Conservation (phyloP, 2,888 invertebrate species). For the Emesis furor region DNA sequence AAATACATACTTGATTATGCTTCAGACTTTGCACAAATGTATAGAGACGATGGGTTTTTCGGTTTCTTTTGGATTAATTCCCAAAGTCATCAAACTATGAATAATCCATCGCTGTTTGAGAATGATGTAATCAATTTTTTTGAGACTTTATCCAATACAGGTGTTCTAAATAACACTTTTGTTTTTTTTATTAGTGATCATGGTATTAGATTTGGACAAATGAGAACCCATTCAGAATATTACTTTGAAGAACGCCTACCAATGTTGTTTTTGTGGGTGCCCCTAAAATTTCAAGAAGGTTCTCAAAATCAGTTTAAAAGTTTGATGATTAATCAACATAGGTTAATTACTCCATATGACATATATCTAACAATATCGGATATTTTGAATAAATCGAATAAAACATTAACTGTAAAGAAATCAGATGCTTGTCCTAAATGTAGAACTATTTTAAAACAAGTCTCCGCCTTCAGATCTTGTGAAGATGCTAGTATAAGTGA, state of each 20-base stretch:
- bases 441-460: conserved; percentile 92
- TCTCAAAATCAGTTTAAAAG: conserved; percentile 91
- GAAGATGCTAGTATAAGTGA: conserved; percentile 93
- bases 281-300: conserved; percentile 91
- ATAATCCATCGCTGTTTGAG: conserved; percentile 94
- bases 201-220: conserved; percentile 94
- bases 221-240: conserved; percentile 94
- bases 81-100: conserved; percentile 94
- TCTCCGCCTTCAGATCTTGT: conserved; percentile 93
- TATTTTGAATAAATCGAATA: conserved; percentile 89
- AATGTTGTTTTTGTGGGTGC: conserved; percentile 94
- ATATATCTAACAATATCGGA: conserved; percentile 94
- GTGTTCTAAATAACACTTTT: conserved; percentile 93
- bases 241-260: conserved; percentile 96
- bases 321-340: conserved; percentile 92
- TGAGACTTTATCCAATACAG: conserved; percentile 87
- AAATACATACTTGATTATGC: conserved; percentile 94
- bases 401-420: conserved; percentile 73
- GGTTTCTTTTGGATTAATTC: conserved; percentile 96
- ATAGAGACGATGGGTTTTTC: conserved; percentile 93
- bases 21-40: conserved; percentile 92
- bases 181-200: conserved; percentile 95
- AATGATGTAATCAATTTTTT: conserved; percentile 91
- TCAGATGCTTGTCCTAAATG: conserved; percentile 93
- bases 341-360: conserved; percentile 95